A percentile compares a stretch with the other conserved stretches of the same genome.
Evolutionary conservation across 2,797 vertebrate species (phyloP).

Genomic region (Poecilia velifera): DNA sequence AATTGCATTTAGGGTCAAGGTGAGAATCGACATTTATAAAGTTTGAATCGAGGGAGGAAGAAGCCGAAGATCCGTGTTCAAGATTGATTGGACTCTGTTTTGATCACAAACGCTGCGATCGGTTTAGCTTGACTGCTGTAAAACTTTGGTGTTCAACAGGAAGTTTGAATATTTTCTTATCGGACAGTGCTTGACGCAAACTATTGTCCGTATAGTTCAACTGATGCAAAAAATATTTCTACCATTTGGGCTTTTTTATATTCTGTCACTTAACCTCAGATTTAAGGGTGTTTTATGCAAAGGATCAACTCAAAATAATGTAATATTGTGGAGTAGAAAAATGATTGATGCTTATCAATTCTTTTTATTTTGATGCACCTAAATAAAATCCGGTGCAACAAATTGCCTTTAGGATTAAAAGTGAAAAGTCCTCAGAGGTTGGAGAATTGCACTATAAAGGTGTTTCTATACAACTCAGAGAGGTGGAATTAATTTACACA

Average conservation of each 20-base stretch:
- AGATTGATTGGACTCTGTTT: slow-evolving; percentile 61
- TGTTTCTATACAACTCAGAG: neutral
- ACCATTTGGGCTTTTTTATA: neutral
- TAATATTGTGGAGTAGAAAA: neutral
- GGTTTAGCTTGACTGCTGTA: slow-evolving; percentile 34
- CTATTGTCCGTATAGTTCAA: slow-evolving; percentile 27
- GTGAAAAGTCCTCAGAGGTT: neutral
- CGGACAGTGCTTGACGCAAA: slow-evolving; percentile 13
- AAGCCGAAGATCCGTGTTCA: slow-evolving; percentile 53
- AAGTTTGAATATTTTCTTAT: slow-evolving; percentile 3
- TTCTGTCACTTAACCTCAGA: neutral
- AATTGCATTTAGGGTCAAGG: slow-evolving; percentile 84
- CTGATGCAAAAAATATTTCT: neutral
- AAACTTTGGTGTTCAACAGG: slow-evolving; percentile 31
- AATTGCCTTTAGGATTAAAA: neutral
- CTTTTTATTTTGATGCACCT: neutral
- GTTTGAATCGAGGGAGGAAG: slow-evolving; percentile 79
- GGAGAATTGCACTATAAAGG: no score
- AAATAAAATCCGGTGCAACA: neutral
- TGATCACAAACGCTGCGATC: slow-evolving; percentile 49
- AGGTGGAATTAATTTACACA: neutral
- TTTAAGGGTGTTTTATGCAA: neutral
- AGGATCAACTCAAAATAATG: no score
- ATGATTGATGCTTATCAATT: neutral
- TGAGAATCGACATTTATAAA: slow-evolving; percentile 89